Evolutionary conservation across 2,113 vertebrate genomes (phyloP).

Genomic region (Pterocles gutturalis): DNA sequence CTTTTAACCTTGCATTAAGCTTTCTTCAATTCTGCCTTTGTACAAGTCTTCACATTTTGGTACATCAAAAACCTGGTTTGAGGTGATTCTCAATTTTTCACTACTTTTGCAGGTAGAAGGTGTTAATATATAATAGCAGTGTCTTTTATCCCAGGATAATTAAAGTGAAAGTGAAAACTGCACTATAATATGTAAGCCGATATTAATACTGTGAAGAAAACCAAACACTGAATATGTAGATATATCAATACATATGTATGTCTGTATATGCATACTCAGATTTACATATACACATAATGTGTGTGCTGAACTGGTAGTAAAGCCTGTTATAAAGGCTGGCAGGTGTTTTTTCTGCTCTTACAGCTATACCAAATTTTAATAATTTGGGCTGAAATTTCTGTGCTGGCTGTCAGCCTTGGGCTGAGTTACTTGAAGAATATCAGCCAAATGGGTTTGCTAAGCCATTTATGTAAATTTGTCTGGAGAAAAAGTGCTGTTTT

Average conservation of each 20-base stretch:
- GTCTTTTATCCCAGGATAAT: not conserved
- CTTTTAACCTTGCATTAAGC: slow-evolving; percentile 45
- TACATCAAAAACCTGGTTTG: not conserved
- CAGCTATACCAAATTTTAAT: not conserved
- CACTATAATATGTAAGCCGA: not conserved
- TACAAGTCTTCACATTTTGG: not conserved
- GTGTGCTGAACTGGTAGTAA: not conserved
- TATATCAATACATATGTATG: not conserved
- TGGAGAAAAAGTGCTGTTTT: slow-evolving; percentile 2
- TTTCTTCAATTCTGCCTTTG: not conserved
- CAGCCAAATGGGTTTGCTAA: slow-evolving; percentile 24
- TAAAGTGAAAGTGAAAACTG: not conserved
- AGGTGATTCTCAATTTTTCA: not conserved
- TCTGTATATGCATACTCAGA: not conserved
- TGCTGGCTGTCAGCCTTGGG: slow-evolving; percentile 5
- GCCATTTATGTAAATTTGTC: slow-evolving; percentile 16
- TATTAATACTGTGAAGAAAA: not conserved
- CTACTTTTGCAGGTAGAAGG: not conserved
- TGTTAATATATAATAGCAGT: not conserved
- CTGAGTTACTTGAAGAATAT: slow-evolving; percentile 7
- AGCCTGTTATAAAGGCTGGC: not conserved
- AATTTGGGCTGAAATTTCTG: slow-evolving; percentile 19
- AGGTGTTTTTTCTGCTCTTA: not conserved
- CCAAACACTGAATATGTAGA: not conserved
- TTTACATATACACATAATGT: not conserved